phyloP scores from a whole-genome alignment of 2,888 invertebrate species.

The Allacma fusca region DNA sequence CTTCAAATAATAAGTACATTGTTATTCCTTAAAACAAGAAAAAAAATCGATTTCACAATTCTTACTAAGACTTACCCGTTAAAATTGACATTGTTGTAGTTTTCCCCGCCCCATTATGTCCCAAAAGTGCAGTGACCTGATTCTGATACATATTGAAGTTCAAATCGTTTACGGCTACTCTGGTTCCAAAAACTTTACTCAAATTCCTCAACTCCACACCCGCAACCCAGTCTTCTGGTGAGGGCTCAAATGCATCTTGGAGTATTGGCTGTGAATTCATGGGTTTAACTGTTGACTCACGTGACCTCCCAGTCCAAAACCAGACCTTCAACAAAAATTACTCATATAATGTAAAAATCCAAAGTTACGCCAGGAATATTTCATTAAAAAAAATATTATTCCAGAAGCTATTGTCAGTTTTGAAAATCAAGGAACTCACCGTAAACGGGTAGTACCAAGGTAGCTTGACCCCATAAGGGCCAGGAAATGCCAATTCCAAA shows the following conservation, averaged over 20 bases:
- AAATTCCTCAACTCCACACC: conserved; percentile 63
- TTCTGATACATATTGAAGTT: conserved; percentile 69
- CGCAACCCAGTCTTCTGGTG: conserved; percentile 63
- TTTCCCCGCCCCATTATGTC: conserved; percentile 88
- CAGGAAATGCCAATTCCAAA: conserved; percentile 85
- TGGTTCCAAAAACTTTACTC: conserved; percentile 62
- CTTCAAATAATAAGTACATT: too few species aligned
- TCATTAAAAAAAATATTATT: too few species aligned
- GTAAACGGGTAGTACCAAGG: conserved; percentile 83
- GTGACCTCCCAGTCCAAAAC: conserved; percentile 15
- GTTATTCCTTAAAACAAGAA: too few species aligned
- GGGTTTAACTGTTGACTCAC: not conserved
- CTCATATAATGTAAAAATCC: too few species aligned
- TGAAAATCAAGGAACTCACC: too few species aligned
- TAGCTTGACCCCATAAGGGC: conserved; percentile 82
- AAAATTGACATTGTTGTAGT: conserved; percentile 78
- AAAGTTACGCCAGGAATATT: too few species aligned
- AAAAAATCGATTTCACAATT: too few species aligned
- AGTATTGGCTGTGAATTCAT: not conserved
- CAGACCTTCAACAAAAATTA: conserved; percentile 1
- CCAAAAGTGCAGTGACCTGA: conserved; percentile 86
- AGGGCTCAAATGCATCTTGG: conserved; percentile 63
- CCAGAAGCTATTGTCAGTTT: too few species aligned
- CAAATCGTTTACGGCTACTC: conserved; percentile 74
- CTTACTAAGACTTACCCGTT: conserved; percentile 66